A percentile compares a stretch with the other conserved stretches of the same genome.
These are phyloP conservation scores for Scophthalmus maximus DNA, from an alignment of 2,113 vertebrate species.

Conservation along the genomic window DNA sequence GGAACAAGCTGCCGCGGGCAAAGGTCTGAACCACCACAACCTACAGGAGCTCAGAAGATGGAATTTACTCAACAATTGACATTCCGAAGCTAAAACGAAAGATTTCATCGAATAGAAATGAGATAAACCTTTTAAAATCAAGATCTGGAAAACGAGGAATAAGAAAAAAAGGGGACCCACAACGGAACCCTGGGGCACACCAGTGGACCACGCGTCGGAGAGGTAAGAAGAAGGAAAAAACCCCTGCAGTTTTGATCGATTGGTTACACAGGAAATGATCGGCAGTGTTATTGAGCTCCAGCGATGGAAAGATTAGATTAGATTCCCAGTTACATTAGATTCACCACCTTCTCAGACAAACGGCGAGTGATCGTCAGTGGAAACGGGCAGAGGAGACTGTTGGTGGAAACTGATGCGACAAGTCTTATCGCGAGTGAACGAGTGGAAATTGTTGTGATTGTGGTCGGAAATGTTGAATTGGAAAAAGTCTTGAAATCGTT, in stretches of 20 bases:
- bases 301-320: too few relatives aligned
- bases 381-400: neutral
- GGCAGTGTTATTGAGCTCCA: neutral
- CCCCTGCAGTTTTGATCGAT: too few relatives aligned
- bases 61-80: too few relatives aligned
- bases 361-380: neutral
- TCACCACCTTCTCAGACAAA: too few relatives aligned
- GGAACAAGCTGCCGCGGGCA: too few relatives aligned
- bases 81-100: neutral
- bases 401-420: neutral
- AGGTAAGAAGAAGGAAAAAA: neutral
- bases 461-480: neutral
- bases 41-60: too few relatives aligned
- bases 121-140: neutral
- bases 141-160: neutral
- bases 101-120: neutral
- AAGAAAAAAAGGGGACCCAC: neutral
- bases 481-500: too few relatives aligned
- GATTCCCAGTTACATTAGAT: too few relatives aligned
- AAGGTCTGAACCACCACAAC: too few relatives aligned
- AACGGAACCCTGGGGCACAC: neutral
- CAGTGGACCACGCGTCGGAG: neutral
- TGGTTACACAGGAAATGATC: neutral
- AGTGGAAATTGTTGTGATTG: neutral
- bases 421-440: neutral